Conservation (phyloP, 2,888 invertebrate genomes). For the Athrips mouffetella region DNA sequence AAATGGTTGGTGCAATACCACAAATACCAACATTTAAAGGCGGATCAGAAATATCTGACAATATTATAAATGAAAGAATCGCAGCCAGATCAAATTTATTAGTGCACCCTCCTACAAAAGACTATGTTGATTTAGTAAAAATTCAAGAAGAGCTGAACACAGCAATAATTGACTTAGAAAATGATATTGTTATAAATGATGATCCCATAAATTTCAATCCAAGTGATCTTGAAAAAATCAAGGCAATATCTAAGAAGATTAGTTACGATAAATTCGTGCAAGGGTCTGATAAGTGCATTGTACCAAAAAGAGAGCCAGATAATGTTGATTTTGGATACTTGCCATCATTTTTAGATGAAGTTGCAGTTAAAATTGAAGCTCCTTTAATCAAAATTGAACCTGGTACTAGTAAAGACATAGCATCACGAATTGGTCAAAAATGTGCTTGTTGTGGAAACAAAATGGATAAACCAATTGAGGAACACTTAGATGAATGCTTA, state of each 20-base stretch:
- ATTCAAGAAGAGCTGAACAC: background rate
- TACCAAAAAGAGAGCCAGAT: conserved; percentile 19
- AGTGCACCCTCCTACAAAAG: background rate
- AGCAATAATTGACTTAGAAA: background rate
- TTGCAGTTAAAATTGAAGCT: conserved; percentile 21
- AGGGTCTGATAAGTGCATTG: conserved; percentile 25
- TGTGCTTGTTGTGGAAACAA: conserved; percentile 68
- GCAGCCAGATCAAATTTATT: background rate
- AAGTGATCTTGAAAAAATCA: conserved; percentile 26
- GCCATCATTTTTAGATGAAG: conserved; percentile 25
- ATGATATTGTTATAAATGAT: background rate
- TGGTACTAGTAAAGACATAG: conserved; percentile 29
- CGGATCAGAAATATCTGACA: background rate
- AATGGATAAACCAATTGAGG: conserved; percentile 48
- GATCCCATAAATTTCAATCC: conserved; percentile 6
- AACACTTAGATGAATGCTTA: conserved; percentile 75
- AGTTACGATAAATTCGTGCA: conserved; percentile 24
- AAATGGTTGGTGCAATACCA: conserved; percentile 14
- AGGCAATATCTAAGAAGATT: conserved; percentile 26
- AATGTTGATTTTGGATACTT: conserved; percentile 23
- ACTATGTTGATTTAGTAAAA: background rate
- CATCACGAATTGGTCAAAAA: conserved; percentile 26
- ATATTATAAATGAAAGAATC: background rate
- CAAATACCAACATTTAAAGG: conserved; percentile 7
- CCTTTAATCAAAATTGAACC: conserved; percentile 35